A percentile compares a stretch with the other conserved stretches of the same genome.
These are phyloP conservation scores for Acleris cristana DNA, from an alignment of 2,888 invertebrate genomes.

Conservation along the genomic window DNA sequence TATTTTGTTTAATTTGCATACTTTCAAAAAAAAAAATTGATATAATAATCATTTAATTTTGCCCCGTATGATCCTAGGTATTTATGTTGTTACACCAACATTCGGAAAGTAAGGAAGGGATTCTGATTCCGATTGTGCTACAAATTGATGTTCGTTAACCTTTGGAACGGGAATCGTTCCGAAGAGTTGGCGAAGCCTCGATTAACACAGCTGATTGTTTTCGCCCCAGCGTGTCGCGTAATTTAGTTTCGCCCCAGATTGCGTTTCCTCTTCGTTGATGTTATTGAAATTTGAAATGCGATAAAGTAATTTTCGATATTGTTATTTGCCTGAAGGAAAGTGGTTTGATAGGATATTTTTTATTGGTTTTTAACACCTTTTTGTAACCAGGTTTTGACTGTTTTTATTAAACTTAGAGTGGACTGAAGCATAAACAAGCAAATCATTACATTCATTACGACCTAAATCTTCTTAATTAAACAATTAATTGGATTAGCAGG, in stretches of 20 bases:
- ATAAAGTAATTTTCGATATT: slow-evolving; percentile 10
- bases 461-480: no score
- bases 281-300: slow-evolving; percentile 9
- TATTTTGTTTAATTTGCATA: no score
- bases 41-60: no score
- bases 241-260: slow-evolving; percentile 15
- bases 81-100: background rate
- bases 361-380: no score
- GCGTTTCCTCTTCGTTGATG: slow-evolving; percentile 7
- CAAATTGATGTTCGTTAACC: slow-evolving; percentile 32
- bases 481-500: no score
- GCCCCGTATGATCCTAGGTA: no score
- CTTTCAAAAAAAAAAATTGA: no score
- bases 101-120: slow-evolving; percentile 11
- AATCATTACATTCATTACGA: no score
- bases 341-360: background rate
- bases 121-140: slow-evolving; percentile 12
- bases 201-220: slow-evolving; percentile 28
- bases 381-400: no score
- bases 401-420: no score
- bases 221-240: slow-evolving; percentile 12
- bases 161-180: slow-evolving; percentile 22
- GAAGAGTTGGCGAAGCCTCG: slow-evolving; percentile 18
- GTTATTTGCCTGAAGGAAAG: slow-evolving; percentile 1
- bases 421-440: no score